Evolutionary conservation across 1,140 invertebrate species (phyloP), one percentile per base, ranked within the genome.

Genomic region (Himalopsyche phryganea): DNA sequence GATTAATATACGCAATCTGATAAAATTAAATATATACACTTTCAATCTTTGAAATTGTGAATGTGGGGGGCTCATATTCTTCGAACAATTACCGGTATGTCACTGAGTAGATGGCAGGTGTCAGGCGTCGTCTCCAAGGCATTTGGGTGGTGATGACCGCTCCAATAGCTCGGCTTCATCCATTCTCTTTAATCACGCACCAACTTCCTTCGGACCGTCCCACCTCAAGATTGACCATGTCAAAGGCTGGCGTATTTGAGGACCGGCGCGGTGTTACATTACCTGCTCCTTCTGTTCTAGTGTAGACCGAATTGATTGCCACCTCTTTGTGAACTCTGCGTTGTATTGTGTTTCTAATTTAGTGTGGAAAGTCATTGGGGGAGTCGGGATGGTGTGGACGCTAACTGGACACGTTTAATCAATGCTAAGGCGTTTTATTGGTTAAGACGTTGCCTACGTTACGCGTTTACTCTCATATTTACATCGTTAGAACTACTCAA

Each of bases 341-440:
- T 28, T 47, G 61, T 63, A 63, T 63, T 63, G 61, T 63, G 56
- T 63, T 63, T 63, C 61, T 63, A 63, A 63, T 63, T 63, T 59
- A 36, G 47, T 28, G 23, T 9, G 19, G 15, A 35, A 10, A 4
- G 41, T 36, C 11, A 41, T 11, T n/a, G 41, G 50, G 41, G 7
- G 38, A 19, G 40, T 28, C 14, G 17, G 50, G 40, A n/a, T 14
- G 18, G 18, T 17, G 42, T 45, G 42, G 42, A 6, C 40, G 50
- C 50, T 41, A 45, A 54, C 60, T 58, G 60, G 60, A 62, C 60
- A 62, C 55, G 61, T 63, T 63, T 63, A 63, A 63, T 63, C 59
- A 63, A 51, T 63, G 52, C 45, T 46, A 36, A 11, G 23, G 45
- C 47, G 47, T 49, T 56, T 49, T 56, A 56, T 56, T 56, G 54